A percentile compares a stretch with the other conserved stretches of the same genome.
Evolutionary conservation across 2,888 invertebrate genomes (phyloP).

Genomic region (Eilema caniola): DNA sequence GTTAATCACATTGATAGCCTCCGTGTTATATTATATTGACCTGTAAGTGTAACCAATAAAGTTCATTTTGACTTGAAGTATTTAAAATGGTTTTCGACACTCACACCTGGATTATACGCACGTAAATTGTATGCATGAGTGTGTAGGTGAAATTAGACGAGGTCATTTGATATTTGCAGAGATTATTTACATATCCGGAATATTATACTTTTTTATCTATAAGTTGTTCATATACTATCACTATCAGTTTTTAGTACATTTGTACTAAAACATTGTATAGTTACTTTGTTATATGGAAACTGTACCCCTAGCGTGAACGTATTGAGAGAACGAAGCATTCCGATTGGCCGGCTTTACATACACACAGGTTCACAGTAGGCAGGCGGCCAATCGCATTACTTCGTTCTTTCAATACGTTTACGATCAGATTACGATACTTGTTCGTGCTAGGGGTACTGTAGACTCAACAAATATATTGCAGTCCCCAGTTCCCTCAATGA

Average conservation of each 20-base stretch:
- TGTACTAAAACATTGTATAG: not conserved
- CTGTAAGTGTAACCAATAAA: not conserved
- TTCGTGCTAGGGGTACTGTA: no score
- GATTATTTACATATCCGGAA: not conserved
- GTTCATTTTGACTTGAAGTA: not conserved
- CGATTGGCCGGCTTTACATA: no score
- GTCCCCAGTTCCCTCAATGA: no score
- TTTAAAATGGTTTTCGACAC: not conserved
- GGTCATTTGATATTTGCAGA: constrained; percentile 45
- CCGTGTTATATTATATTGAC: not conserved
- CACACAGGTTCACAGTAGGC: no score
- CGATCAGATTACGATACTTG: no score
- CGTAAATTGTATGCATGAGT: constrained; percentile 13
- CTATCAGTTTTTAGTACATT: not conserved
- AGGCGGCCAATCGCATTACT: no score
- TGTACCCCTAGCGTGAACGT: no score
- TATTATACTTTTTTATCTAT: not conserved
- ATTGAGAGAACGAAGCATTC: no score
- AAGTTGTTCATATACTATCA: not conserved
- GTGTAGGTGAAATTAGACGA: constrained; percentile 52
- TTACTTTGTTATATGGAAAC: no score
- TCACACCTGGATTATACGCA: not conserved
- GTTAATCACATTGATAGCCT: constrained; percentile 10
- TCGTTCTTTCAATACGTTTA: no score
- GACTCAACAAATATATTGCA: no score